Percentiles rank a stretch among this genome's conserved stretches.
Conservation (phyloP, 2,888 invertebrate genomes). For the Drosophila testacea region DNA sequence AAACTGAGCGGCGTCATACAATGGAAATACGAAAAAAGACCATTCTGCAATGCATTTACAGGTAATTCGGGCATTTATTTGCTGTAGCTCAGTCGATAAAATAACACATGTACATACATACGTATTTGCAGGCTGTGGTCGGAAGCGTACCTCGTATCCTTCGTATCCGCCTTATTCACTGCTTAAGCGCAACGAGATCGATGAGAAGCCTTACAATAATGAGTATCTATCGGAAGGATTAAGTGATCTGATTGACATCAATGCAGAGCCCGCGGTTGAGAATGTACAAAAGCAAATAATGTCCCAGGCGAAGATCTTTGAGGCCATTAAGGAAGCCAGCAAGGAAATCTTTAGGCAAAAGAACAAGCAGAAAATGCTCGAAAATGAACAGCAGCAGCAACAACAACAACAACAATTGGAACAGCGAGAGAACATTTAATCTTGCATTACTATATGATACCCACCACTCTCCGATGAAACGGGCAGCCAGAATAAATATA, state of each 20-base stretch:
- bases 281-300: conserved; percentile 92
- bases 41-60: conserved; percentile 95
- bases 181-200: conserved; percentile 83
- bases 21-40: conserved; percentile 89
- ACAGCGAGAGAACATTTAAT: conserved; percentile 63
- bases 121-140: conserved; percentile 88
- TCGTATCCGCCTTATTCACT: conserved; percentile 80
- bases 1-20: conserved; percentile 82
- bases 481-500: conserved; percentile 26
- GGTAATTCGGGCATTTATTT: conserved; percentile 86
- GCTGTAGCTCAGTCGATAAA: no score
- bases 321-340: conserved; percentile 92
- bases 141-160: conserved; percentile 87
- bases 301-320: conserved; percentile 90
- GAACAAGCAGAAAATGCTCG: conserved; percentile 81
- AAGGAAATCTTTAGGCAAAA: conserved; percentile 89
- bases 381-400: conserved; percentile 61
- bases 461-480: conserved; percentile 5
- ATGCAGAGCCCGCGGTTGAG: conserved; percentile 89
- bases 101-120: not conserved
- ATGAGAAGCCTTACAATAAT: conserved; percentile 85
- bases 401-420: conserved; percentile 54
- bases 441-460: not conserved
- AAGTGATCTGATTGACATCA: conserved; percentile 88
- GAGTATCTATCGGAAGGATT: conserved; percentile 87